Evolutionary conservation across 2,888 invertebrate genomes (phyloP), one percentile per base, ranked within the genome.

Genomic region (Nebria brevicollis): DNA sequence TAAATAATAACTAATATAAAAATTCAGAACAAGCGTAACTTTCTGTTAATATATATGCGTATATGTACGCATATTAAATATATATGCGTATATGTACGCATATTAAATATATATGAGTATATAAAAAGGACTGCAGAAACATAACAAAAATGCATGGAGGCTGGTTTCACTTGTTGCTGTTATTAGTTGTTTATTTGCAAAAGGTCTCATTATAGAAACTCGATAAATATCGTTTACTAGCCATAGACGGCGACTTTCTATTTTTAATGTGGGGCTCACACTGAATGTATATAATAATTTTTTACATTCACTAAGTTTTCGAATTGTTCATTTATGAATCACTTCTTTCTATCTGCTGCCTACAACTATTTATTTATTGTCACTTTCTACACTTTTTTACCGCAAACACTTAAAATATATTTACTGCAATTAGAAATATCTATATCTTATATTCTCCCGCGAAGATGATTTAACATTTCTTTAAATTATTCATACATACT

Each of bases 21-120:
- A 54, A 54, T 54, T 54, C 1, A 54, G 54, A 54, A 54, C 1
- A 54, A 2, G 54, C 13, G 54, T 54, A 54, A 25, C 66, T 66
- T 66, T 66, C 66, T 66, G 66, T 66, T 15, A 25, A 66, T 66
- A 7, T 66, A 66, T 66, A n/a, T n/a, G n/a, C n/a, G 13, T 66
- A 7, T n/a, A 25, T 66, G 13, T 66, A 25, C n/a, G n/a, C 7
- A 65, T 66, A 20, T 25, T 15, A 65, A 5, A 65, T 65, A 65
- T 15, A n/a, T 65, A 65, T 65, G 7, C 7, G 7, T 65, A n/a
- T 65, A 20, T 66, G 4, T 26, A 70, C 1, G 8, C 8, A 13
- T 66, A 66, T 66, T 25, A 68, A 25, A 25, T 34, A 70, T 15
- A 34, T 70, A 66, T 66, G n/a, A 3, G 66, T 13, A 25, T 66